These are phyloP conservation scores for Bembecia ichneumoniformis DNA, from an alignment of 2,888 invertebrate genomes.

Conservation along the genomic window DNA sequence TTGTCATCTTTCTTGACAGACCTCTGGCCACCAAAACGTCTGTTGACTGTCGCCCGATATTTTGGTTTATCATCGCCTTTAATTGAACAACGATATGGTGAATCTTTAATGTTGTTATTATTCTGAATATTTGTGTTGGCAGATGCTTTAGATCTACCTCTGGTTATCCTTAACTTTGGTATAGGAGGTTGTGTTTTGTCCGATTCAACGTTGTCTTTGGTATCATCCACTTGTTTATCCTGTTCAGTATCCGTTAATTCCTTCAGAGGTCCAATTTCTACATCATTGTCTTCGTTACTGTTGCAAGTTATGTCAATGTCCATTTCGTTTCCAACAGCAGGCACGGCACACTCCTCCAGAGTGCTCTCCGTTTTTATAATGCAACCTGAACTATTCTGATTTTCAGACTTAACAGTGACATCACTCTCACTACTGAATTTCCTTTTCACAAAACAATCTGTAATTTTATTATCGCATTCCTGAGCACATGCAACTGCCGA, in stretches of 20 bases:
- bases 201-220: conserved; percentile 17
- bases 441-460: conserved; percentile 58
- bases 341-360: conserved; percentile 63
- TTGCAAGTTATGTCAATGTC: conserved; percentile 61
- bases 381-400: conserved; percentile 27
- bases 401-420: conserved; percentile 40
- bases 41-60: conserved; percentile 72
- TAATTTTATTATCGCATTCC: conserved; percentile 70
- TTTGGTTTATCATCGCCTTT: conserved; percentile 51
- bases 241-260: conserved; percentile 53
- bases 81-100: conserved; percentile 59
- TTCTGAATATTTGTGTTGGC: conserved; percentile 39
- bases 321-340: conserved; percentile 67
- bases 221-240: conserved; percentile 42
- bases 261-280: conserved; percentile 65
- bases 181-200: conserved; percentile 53
- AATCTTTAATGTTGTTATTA: conserved; percentile 61
- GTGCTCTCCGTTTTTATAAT: conserved; percentile 69
- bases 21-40: conserved; percentile 71
- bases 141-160: conserved; percentile 47
- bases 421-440: conserved; percentile 47
- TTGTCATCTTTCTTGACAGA: conserved; percentile 75
- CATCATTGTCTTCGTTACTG: conserved; percentile 55
- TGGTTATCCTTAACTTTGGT: conserved; percentile 64
- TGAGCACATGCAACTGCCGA: conserved; percentile 75